phyloP scores from a whole-genome alignment of 2,888 invertebrate species.

The Oasisia sp. region DNA sequence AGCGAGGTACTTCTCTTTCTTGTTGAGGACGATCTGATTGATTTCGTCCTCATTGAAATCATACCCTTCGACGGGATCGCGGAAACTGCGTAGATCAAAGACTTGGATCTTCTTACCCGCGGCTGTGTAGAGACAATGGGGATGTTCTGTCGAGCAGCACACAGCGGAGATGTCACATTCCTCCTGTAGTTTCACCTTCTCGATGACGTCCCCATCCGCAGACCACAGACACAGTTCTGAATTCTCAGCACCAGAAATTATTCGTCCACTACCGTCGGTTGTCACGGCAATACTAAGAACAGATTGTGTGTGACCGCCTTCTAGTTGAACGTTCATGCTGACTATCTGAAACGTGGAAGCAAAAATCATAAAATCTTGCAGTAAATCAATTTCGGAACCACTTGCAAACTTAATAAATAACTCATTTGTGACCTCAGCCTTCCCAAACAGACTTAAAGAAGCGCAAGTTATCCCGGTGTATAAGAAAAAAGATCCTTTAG shows the following conservation, averaged over 20 bases:
- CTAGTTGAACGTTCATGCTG: constrained; percentile 13
- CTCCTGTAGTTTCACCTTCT: constrained; percentile 24
- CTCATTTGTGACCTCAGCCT: too few relatives aligned
- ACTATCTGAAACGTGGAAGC: neutral
- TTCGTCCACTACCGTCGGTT: constrained; percentile 24
- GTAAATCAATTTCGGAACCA: too few relatives aligned
- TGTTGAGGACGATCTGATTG: constrained; percentile 57
- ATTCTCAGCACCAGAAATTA: constrained; percentile 38
- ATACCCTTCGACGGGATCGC: constrained; percentile 45
- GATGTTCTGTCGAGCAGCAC: constrained; percentile 49
- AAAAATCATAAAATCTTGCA: too few relatives aligned
- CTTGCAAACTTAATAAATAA: too few relatives aligned
- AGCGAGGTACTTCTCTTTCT: constrained; percentile 57
- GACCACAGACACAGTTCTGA: constrained; percentile 40
- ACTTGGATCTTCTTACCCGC: constrained; percentile 50
- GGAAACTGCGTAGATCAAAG: constrained; percentile 49
- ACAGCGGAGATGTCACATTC: constrained; percentile 56
- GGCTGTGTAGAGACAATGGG: constrained; percentile 53
- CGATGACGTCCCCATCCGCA: constrained; percentile 30
- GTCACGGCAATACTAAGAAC: constrained; percentile 32
- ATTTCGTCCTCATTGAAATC: constrained; percentile 59
- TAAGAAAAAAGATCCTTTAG: too few relatives aligned
- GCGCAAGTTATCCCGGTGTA: too few relatives aligned
- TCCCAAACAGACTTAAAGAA: too few relatives aligned
- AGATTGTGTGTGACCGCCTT: constrained; percentile 37